Conservation (phyloP, 37 sponge, comb jelly and placozoan genomes). For the Haliclona indistincta region DNA sequence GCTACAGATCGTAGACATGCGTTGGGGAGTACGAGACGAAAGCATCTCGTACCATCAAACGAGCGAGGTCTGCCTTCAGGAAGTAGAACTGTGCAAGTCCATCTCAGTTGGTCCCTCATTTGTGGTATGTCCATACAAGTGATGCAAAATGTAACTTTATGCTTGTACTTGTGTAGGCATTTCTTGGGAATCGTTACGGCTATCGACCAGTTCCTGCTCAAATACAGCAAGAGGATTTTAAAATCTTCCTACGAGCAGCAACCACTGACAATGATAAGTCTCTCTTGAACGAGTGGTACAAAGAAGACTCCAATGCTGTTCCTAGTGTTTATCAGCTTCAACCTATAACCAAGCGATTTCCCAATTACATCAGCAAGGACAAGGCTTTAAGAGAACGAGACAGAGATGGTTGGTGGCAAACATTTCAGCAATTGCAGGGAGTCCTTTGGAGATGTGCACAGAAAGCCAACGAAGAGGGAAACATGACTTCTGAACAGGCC, state of each 20-base stretch:
- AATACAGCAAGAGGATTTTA: constrained; percentile 36
- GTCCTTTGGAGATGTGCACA: constrained; percentile 19
- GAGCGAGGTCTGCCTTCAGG: constrained; percentile 69
- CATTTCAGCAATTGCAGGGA: constrained; percentile 29
- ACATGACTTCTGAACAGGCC: constrained; percentile 19
- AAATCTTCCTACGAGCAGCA: neutral
- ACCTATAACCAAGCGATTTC: constrained; percentile 46
- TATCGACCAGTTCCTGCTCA: constrained; percentile 66
- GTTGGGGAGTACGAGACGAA: constrained; percentile 79
- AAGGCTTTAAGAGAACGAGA: constrained; percentile 10
- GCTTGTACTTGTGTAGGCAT: constrained; percentile 31
- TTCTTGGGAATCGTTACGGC: constrained; percentile 78
- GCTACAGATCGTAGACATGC: constrained; percentile 74
- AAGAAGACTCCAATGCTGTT: constrained; percentile 48
- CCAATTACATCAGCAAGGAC: constrained; percentile 20
- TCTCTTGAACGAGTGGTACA: constrained; percentile 59
- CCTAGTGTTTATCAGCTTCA: constrained; percentile 51
- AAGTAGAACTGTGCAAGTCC: constrained; percentile 55
- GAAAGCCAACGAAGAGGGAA: neutral
- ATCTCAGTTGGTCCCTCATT: constrained; percentile 72
- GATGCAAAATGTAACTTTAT: neutral
- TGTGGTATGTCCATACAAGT: constrained; percentile 42
- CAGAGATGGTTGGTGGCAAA: constrained; percentile 33
- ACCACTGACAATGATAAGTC: constrained; percentile 6
- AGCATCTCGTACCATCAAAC: constrained; percentile 55